These are phyloP conservation scores for Tenualosa thibaudeaui DNA, from an alignment of 2,797 vertebrate species.

Conservation along the genomic window DNA sequence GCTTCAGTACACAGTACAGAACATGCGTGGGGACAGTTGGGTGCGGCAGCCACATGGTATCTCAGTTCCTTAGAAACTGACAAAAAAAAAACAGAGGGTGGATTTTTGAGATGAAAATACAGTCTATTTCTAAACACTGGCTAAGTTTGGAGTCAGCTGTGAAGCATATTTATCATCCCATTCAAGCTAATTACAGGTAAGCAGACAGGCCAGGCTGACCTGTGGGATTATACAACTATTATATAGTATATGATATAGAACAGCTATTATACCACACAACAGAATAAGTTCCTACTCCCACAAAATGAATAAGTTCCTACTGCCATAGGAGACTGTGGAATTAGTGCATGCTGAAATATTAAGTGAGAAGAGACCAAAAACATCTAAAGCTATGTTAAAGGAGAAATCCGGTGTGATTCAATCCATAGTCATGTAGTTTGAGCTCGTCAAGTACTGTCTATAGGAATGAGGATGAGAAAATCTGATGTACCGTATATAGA, in stretches of 20 bases:
- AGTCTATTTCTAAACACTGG: background rate
- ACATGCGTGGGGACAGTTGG: constrained; percentile 10
- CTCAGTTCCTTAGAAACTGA: background rate
- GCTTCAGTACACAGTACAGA: background rate
- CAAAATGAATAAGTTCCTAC: background rate
- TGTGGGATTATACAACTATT: background rate
- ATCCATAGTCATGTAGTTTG: too few species aligned
- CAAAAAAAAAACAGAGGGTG: background rate
- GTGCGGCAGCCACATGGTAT: background rate
- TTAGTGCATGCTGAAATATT: constrained; percentile 12
- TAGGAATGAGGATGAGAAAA: too few species aligned
- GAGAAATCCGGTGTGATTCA: too few species aligned
- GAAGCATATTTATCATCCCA: background rate
- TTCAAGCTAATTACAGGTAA: constrained; percentile 8
- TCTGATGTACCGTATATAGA: too few species aligned
- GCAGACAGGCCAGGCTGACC: background rate
- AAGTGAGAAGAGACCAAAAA: background rate
- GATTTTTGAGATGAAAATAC: background rate
- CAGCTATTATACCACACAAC: too few species aligned
- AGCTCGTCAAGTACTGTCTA: too few species aligned
- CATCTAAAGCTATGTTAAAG: background rate
- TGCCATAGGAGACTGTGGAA: background rate
- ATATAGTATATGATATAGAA: too few species aligned
- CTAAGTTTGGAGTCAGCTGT: background rate
- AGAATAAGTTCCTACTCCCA: too few species aligned